Evolutionary conservation across 2,113 vertebrate genomes (phyloP), one percentile per base, ranked within the genome.

Genomic region (Toxostoma redivivum): DNA sequence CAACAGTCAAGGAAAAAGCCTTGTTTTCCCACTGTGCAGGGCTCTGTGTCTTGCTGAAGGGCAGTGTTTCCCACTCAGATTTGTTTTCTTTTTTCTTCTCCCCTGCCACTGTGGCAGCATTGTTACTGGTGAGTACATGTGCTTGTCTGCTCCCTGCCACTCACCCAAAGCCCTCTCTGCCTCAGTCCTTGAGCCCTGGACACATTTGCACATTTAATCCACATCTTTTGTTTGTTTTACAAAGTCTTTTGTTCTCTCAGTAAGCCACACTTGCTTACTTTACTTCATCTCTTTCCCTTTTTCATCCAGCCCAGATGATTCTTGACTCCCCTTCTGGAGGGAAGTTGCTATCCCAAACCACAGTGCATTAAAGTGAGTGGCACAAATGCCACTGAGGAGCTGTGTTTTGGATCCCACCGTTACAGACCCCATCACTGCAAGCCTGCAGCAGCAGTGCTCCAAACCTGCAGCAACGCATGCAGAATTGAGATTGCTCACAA

Each of bases 71-170:
- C 51, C 28, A 33, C n/a, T 37, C 12, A 45, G 5, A 16, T 48
- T 69, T 67, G 20, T 64, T 69, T 82, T 54, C 17, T 53, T 78
- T 66, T 64, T 82, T 57, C 37, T 65, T 78, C 23, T 66, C 12
- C 9, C 19, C 44, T 50, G 30, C 22, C 42, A 5, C 22, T 31
- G 27, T 61, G 51, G 42, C 31, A 79, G n/a, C 0, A 0, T 23
- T 72, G 20, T 64, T 37, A 10, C 27, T 19, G 33, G 27, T 60
- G n/a, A 38, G 33, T 60, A 2, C 37, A 2, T 10, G 22, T 60
- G 16, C 38, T 85, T 7, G 0, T 77, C 74, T 78, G n/a, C 33
- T 78, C 22, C 28, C 21, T 72, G 5, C 19, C 56, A 31, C 64
- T 78, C 30, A 76, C 17, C 50, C 40, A 48, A 53, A 81, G 40